phyloP scores from a whole-genome alignment of 2,113 vertebrate genomes.

The Sturnira hondurensis region DNA sequence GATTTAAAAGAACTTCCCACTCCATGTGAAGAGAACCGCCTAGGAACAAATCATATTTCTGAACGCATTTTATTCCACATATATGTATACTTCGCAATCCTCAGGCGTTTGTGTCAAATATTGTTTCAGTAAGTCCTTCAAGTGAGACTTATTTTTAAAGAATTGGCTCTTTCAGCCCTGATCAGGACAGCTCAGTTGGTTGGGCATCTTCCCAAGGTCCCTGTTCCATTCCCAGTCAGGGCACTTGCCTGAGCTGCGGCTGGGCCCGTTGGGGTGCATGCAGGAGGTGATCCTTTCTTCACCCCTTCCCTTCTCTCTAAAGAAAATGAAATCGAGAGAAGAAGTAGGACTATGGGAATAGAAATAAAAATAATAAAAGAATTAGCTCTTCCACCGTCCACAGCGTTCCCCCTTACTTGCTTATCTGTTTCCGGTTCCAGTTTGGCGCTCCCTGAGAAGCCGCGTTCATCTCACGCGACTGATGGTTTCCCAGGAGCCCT shows the following conservation, averaged over 20 bases:
- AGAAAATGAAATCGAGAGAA: no score
- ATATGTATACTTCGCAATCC: conserved; percentile 97
- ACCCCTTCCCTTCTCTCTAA: no score
- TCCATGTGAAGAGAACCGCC: conserved; percentile 92
- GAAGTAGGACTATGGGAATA: no score
- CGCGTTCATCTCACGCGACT: accelerated
- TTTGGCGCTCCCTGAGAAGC: accelerated
- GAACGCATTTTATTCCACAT: conserved; percentile 91
- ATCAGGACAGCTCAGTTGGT: no score
- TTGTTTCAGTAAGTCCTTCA: conserved; percentile 99
- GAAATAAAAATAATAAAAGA: not conserved
- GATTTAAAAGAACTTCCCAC: conserved; percentile 95
- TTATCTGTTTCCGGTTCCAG: accelerated
- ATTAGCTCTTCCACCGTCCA: not conserved
- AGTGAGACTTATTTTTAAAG: conserved; percentile 72
- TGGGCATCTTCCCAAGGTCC: no score
- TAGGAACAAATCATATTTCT: conserved; percentile 86
- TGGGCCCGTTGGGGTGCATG: no score
- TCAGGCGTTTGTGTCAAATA: conserved; percentile 97
- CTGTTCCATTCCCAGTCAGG: no score
- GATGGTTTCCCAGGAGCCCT: not conserved
- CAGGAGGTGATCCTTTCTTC: no score
- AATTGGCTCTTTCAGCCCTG: not conserved
- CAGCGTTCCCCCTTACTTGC: no score
- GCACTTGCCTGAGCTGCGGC: no score